Conservation (phyloP, 2,888 invertebrate genomes). For the Pimpla rufipes region DNA sequence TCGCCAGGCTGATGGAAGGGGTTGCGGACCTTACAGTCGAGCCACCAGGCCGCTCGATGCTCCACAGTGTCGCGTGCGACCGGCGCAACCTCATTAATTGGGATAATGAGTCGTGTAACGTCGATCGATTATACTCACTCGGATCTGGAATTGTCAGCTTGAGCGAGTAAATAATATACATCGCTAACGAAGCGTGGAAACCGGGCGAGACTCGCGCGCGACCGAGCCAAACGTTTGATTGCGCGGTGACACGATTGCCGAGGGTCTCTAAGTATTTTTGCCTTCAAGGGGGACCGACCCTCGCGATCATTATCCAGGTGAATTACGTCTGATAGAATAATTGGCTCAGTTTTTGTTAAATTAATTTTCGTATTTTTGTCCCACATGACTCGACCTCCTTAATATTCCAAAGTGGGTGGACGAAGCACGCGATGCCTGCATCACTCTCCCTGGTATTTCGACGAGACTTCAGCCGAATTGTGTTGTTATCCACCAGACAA, state of each 20-base stretch:
- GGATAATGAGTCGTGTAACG: conserved; percentile 60
- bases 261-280: no score
- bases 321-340: no score
- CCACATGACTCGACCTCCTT: background rate
- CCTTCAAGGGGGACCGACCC: no score
- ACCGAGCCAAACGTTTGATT: background rate
- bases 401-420: conserved; percentile 17
- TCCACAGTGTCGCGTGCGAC: conserved; percentile 32
- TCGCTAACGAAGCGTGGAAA: conserved; percentile 39
- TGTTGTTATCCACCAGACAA: background rate
- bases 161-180: conserved; percentile 34
- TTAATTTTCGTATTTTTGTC: background rate
- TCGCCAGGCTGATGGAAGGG: background rate
- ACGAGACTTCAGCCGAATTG: background rate
- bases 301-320: no score
- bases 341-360: no score
- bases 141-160: conserved; percentile 33
- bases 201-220: background rate
- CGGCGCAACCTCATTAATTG: conserved; percentile 51
- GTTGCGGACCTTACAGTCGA: conserved; percentile 35
- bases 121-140: conserved; percentile 34
- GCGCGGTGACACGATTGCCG: no score
- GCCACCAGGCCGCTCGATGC: conserved; percentile 26
- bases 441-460: background rate
- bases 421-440: background rate